These are phyloP conservation scores for Agrilus mali DNA, from an alignment of 2,888 invertebrate species.

Conservation along the genomic window DNA sequence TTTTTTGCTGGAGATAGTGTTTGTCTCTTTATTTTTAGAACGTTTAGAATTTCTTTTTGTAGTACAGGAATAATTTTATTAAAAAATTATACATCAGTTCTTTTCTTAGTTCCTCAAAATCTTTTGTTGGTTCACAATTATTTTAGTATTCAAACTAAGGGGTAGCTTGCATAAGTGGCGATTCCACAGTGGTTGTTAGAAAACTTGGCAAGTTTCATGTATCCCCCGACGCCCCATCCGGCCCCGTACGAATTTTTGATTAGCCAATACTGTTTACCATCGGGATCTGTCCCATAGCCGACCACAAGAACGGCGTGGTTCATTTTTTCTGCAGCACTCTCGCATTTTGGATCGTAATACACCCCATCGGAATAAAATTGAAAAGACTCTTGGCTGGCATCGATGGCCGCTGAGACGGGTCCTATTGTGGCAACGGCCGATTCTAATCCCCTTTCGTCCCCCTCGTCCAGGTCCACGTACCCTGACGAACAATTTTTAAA, in stretches of 20 bases:
- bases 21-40: no score
- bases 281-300: conserved; percentile 60
- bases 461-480: conserved; percentile 57
- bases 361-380: conserved; percentile 74
- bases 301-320: conserved; percentile 78
- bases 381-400: conserved; percentile 74
- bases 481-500: conserved; percentile 35
- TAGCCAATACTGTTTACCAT: conserved; percentile 49
- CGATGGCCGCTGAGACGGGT: conserved; percentile 80
- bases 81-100: no score
- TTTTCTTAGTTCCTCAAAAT: no score
- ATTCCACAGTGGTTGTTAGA: conserved; percentile 70
- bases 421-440: conserved; percentile 73
- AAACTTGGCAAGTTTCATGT: conserved; percentile 21
- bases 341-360: conserved; percentile 68
- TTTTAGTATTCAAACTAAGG: conserved; percentile 49
- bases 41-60: no score
- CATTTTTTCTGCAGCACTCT: conserved; percentile 42
- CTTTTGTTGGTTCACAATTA: no score
- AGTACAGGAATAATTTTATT: no score
- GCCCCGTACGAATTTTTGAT: conserved; percentile 56
- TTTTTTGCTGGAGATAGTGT: no score
- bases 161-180: conserved; percentile 66
- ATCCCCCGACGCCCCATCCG: conserved; percentile 23
- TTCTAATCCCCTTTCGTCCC: conserved; percentile 61